Evolutionary conservation across 1,140 invertebrate genomes (phyloP), one percentile per base, ranked within the genome.

Genomic region (Formica selysi): DNA sequence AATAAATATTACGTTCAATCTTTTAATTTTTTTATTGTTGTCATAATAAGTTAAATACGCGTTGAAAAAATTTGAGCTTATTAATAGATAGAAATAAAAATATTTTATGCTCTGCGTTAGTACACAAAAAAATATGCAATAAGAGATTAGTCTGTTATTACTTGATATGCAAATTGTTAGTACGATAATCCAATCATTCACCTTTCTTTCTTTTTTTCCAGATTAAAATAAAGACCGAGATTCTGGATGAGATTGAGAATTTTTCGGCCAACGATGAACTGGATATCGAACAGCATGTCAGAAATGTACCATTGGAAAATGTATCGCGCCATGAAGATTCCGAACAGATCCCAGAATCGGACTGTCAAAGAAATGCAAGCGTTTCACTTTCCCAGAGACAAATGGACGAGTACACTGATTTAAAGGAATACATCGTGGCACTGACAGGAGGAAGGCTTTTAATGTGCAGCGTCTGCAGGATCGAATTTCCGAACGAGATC

Each of bases 381-480:
- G 73, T 85, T 57, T 70, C 51, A 16, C 65, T 32, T 78, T 41
- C 71, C 5, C 51, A 2, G 59, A 68, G 51, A 67, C 44, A 44
- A 88, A 83, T 62, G 70, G 83, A 89, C n/a, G 73, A 70, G 48
- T 86, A 87, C 41, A 84, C 59, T 19, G 70, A 90, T 44, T 90
- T 90, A 78, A 86, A 90, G 59, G 81, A 87, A 54, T 90, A 90
- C 67, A 64, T 89, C n/a, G 32, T 36, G 16, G 84, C 79, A 11
- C 16, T 87, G 70, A 73, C 80, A 48, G 76, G 57, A 32, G 80
- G 88, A 0, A 76, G 73, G 54, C 44, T 67, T 3, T 71, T 85
- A 76, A 48, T 81, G 29, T 90, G 89, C 86, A 90, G 65, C 76
- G 76, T 90, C 32, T 90, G 89, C 54, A 90, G 44, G 48, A 90